These are phyloP conservation scores for Pyrrhura leucotis DNA, from an alignment of 2,797 vertebrate genomes.

Conservation along the genomic window DNA sequence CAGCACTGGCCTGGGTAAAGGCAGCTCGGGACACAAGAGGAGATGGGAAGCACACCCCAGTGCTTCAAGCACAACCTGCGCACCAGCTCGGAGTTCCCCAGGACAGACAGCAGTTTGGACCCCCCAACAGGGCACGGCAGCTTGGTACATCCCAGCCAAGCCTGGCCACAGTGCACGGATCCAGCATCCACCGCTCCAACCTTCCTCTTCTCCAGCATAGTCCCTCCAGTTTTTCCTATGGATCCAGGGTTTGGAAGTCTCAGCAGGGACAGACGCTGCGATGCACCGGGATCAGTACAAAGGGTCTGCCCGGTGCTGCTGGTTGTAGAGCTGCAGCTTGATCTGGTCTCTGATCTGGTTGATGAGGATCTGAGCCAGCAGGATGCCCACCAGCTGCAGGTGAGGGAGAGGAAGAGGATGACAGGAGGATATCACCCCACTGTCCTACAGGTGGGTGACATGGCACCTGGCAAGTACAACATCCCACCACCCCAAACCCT, in stretches of 20 bases:
- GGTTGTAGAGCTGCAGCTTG: constrained; percentile 89
- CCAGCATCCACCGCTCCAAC: fast-evolving
- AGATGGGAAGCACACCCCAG: fast-evolving
- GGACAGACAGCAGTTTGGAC: not conserved
- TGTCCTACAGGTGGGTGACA: not conserved
- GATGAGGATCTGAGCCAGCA: constrained; percentile 90
- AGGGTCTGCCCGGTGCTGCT: constrained; percentile 83
- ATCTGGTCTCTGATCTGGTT: constrained; percentile 92
- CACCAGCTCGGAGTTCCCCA: not conserved
- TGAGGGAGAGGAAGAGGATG: no score
- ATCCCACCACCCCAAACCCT: not conserved
- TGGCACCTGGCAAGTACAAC: not conserved
- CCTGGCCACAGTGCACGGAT: fast-evolving
- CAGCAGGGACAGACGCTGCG: fast-evolving
- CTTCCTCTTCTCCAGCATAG: not conserved
- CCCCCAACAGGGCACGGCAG: not conserved
- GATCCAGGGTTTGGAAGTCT: not conserved
- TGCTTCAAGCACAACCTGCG: fast-evolving
- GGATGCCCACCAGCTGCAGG: constrained; percentile 88
- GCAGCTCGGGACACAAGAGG: not conserved
- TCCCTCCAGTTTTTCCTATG: not conserved
- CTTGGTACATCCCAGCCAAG: fast-evolving
- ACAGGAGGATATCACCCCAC: not conserved
- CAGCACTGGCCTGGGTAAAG: fast-evolving
- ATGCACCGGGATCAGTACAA: constrained; percentile 80